phyloP scores from a whole-genome alignment of 2,888 invertebrate genomes.

The Gisinianus flammeolus region DNA sequence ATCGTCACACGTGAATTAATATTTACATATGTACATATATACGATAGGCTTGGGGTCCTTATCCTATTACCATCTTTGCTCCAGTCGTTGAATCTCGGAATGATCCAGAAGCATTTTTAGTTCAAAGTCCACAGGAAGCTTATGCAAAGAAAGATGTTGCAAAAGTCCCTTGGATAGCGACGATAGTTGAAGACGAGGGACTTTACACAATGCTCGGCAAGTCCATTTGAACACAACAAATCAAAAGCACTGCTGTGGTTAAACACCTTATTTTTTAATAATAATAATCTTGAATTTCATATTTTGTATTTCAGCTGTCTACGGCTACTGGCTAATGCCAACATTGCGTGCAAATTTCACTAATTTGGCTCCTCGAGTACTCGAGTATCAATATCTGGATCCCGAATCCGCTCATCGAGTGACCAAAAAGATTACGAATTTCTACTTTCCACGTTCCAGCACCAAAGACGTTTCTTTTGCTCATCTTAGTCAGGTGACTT shows the following conservation, averaged over 20 bases:
- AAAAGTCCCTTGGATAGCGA: conserved; percentile 46
- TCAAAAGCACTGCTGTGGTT: not conserved
- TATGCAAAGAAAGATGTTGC: conserved; percentile 47
- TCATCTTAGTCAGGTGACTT: conserved; percentile 44
- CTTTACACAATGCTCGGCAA: conserved; percentile 35
- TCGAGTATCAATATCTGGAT: conserved; percentile 46
- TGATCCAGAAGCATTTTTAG: conserved; percentile 48
- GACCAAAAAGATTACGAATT: conserved; percentile 45
- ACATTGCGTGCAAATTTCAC: conserved; percentile 4
- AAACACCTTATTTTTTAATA: too few species aligned
- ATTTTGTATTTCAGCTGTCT: conserved; percentile 28
- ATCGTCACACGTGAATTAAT: not conserved
- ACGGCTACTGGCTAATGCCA: conserved; percentile 27
- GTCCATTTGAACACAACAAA: too few species aligned
- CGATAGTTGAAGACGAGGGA: conserved; percentile 38
- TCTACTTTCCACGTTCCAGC: conserved; percentile 45
- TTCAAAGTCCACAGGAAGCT: conserved; percentile 48
- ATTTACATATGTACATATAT: not conserved
- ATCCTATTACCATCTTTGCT: conserved; percentile 37
- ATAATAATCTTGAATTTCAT: not conserved
- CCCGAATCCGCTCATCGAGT: conserved; percentile 22
- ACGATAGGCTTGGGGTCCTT: conserved; percentile 32
- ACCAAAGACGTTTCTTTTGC: conserved; percentile 38
- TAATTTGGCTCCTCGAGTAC: conserved; percentile 19
- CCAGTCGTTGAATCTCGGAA: conserved; percentile 44